Base-by-base conservation (phyloP, 2,888 invertebrate species). In the Apomyelois bistriatella region DNA sequence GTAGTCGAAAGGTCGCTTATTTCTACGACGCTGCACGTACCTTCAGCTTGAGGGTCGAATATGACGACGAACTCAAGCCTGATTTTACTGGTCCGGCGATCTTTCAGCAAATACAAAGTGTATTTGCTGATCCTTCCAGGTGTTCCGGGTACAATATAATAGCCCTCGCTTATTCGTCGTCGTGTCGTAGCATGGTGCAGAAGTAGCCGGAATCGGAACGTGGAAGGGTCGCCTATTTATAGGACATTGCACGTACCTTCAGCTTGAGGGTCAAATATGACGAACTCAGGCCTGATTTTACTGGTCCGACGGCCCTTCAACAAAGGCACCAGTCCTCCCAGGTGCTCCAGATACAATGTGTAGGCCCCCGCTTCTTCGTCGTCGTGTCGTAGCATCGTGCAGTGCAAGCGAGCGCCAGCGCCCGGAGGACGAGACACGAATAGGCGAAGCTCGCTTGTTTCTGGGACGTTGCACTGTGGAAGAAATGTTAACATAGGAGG, bases 241-340 rank as follows among this genome's bases (percentile, higher is more conserved):
- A 22, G 22, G 5, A 22, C 22, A 5, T 22, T 22, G 22, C 5
- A 30, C 56, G 71, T 76, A 93, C 95, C 95, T 89, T 95, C 95
- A 37, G 92, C 93, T 84, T 97, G 96, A 1, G 97, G 97, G 85
- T 98, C 97, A 77, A 96, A 98, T 71, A 99, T 99, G 54, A 99
- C 97, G 83, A 99, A 99, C 85, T 99, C 99, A 0, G 99, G 99
- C 53, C 98, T 92, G 61, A 99, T 96, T 89, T 99, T 99, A 82
- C 98, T 98, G 56, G 97, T 98, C 57, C 99, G 91, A 68, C 98
- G 96, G 16, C 99, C 99, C 78, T 99, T 98, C 10, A 99, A 92
- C 52, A 99, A 91, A 0, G 99, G 99, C 60, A 99, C 98, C 47
- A 99, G 91, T 0, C 99, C 99, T 2, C 99, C 99, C 35, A 99